Percentiles rank a stretch among this genome's conserved stretches.
Evolutionary conservation across 2,797 vertebrate species (phyloP).

Genomic region (Urocyon cinereoargenteus): DNA sequence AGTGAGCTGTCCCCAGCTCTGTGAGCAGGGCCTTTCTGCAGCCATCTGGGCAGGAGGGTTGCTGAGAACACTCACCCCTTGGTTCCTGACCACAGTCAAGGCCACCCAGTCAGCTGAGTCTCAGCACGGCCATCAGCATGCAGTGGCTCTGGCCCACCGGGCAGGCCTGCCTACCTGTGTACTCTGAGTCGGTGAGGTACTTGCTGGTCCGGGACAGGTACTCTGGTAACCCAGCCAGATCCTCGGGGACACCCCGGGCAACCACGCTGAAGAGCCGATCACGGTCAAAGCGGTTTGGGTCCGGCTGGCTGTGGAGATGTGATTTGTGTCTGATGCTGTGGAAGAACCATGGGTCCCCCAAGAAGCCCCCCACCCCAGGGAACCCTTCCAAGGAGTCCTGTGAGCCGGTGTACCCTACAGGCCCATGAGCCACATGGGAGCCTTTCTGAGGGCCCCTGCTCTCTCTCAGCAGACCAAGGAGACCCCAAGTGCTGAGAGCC

Average conservation of each 20-base stretch:
- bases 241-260: constrained; percentile 81
- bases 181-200: constrained; percentile 87
- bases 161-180: constrained; percentile 86
- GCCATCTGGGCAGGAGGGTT: neutral
- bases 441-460: neutral
- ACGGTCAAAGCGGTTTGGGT: constrained; percentile 86
- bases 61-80: neutral
- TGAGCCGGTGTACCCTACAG: neutral
- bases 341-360: neutral
- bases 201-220: constrained; percentile 87
- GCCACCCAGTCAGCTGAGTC: neutral
- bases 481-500: neutral
- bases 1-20: neutral
- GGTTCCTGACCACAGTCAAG: neutral
- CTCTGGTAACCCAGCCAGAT: constrained; percentile 85
- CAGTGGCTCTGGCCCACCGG: too few species aligned
- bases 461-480: neutral
- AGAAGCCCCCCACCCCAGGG: neutral
- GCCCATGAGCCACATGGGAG: neutral
- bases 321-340: constrained; percentile 33
- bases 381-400: neutral
- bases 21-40: neutral
- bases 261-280: constrained; percentile 87
- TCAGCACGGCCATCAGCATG: neutral
- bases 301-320: constrained; percentile 79